These are phyloP conservation scores for Lysandra coridon DNA, from an alignment of 2,888 invertebrate genomes.

Conservation along the genomic window DNA sequence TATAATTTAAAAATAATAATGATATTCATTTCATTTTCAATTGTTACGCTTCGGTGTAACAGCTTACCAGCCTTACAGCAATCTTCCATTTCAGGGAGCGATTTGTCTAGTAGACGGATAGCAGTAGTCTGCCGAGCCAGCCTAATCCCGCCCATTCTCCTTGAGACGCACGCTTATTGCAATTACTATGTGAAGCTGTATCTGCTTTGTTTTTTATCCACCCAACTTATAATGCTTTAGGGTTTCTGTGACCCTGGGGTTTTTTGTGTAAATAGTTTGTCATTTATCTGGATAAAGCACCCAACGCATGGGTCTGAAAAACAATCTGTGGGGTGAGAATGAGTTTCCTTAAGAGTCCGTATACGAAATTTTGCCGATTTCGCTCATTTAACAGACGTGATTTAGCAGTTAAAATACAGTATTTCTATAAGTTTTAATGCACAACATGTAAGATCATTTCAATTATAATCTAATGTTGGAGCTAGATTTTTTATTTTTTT, in stretches of 20 bases:
- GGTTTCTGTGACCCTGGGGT: conserved; percentile 21
- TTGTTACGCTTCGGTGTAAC: conserved; percentile 40
- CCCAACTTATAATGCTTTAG: conserved; percentile 26
- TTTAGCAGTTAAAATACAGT: too few species aligned
- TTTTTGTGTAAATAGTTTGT: not conserved
- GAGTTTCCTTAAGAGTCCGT: too few species aligned
- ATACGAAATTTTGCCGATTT: too few species aligned
- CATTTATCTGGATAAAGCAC: not conserved
- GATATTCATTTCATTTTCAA: not conserved
- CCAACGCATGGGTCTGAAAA: not conserved
- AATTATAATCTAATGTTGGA: too few species aligned
- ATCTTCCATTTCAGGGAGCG: conserved; percentile 72
- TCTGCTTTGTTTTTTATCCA: conserved; percentile 34
- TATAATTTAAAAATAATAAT: too few species aligned
- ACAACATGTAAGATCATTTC: too few species aligned
- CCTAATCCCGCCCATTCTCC: conserved; percentile 45
- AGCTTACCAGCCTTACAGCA: conserved; percentile 52
- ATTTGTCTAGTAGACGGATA: conserved; percentile 72
- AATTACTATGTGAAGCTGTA: conserved; percentile 39
- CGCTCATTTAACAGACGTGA: too few species aligned
- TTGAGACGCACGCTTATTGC: conserved; percentile 44
- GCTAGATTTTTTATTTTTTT: too few species aligned
- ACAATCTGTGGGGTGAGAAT: too few species aligned
- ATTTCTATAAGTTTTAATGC: too few species aligned
- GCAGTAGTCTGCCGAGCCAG: conserved; percentile 46